phyloP scores from a whole-genome alignment of 2,113 vertebrate genomes.

The Origma solitaria region DNA sequence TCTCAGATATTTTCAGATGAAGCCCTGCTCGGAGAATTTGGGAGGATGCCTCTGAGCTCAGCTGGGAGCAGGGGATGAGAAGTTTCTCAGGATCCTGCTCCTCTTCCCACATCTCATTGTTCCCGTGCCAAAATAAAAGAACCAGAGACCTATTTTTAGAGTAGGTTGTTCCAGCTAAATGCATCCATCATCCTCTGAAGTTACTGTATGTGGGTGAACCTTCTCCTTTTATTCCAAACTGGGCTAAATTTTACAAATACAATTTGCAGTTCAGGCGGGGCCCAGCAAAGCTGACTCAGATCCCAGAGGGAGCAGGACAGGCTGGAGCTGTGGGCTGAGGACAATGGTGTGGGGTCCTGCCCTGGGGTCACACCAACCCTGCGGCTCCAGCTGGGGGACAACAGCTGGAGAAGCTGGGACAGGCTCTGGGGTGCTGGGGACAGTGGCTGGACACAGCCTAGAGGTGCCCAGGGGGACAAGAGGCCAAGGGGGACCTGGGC shows the following conservation, averaged over 20 bases:
- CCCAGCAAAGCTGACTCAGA: neutral
- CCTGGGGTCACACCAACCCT: neutral
- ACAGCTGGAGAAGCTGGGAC: neutral
- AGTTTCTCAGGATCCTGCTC: slow-evolving; percentile 27
- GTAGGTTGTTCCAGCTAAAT: neutral
- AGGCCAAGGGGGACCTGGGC: neutral
- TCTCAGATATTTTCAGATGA: neutral
- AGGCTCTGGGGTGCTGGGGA: neutral
- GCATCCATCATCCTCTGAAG: neutral
- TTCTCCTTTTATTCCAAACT: neutral
- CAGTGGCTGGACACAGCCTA: neutral
- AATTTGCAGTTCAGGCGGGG: neutral
- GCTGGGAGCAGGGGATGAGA: neutral
- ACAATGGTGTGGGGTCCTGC: neutral
- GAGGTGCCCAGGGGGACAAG: neutral
- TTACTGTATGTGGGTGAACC: neutral
- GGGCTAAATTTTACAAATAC: neutral
- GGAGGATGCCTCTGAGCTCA: neutral
- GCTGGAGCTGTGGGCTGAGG: neutral
- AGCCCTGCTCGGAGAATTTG: neutral
- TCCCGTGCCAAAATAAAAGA: slow-evolving; percentile 4
- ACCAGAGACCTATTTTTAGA: neutral
- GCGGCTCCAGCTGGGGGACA: neutral
- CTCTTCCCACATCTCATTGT: slow-evolving; percentile 30
- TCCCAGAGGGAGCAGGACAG: neutral